phyloP scores from a whole-genome alignment of 2,797 vertebrate genomes.

The Amphiprion clarkii region DNA sequence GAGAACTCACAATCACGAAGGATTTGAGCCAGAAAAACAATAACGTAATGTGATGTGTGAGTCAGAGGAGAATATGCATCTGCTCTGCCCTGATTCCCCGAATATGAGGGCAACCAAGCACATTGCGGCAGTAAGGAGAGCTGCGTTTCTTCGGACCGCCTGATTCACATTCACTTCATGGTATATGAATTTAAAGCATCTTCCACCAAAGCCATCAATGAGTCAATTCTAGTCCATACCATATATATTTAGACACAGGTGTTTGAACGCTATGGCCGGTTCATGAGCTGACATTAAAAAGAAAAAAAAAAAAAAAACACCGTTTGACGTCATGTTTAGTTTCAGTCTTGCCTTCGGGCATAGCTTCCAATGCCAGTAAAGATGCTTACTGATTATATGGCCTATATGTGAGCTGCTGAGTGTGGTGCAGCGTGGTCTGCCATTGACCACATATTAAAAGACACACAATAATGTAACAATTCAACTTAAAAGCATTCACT shows the following conservation, averaged over 20 bases:
- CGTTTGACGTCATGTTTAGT: neutral
- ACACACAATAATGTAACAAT: neutral
- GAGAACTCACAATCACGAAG: slow-evolving; percentile 33
- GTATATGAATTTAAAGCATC: neutral
- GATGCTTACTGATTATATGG: neutral
- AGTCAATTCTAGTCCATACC: neutral
- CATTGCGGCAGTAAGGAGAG: slow-evolving; percentile 21
- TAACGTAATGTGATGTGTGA: slow-evolving; percentile 61
- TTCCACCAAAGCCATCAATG: neutral
- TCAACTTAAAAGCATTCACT: neutral
- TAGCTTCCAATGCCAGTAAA: neutral
- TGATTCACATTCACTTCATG: neutral
- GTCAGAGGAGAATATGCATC: slow-evolving; percentile 61
- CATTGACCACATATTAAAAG: neutral
- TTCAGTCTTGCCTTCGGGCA: neutral
- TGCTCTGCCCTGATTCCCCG: slow-evolving; percentile 56
- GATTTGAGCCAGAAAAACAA: slow-evolving; percentile 41
- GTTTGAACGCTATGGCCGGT: neutral
- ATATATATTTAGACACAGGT: neutral
- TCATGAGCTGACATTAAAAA: neutral
- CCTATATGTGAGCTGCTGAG: neutral
- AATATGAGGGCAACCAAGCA: slow-evolving; percentile 17
- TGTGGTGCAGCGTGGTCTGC: neutral
- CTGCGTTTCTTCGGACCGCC: slow-evolving; percentile 2
- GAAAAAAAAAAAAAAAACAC: slow-evolving; percentile 1